Conservation (phyloP, 2,113 vertebrate genomes). For the Oncorhynchus clarkii region DNA sequence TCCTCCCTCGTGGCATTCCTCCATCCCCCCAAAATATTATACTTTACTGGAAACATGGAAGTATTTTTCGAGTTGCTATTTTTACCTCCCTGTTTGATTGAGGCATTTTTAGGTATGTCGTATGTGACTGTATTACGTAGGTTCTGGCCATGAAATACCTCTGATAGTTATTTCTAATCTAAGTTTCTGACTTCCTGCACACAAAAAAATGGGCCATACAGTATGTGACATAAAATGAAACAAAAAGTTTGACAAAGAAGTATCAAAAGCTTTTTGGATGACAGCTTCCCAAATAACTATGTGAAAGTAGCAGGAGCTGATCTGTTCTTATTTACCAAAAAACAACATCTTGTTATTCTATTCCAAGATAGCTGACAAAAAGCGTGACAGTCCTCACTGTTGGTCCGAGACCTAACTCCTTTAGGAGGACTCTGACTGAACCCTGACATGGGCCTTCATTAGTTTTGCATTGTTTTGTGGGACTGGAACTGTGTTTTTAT, state of each 20-base stretch:
- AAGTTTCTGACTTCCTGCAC: background rate
- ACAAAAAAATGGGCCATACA: background rate
- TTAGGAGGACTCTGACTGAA: constrained; percentile 77
- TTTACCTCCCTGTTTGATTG: background rate
- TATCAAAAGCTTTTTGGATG: too few relatives aligned
- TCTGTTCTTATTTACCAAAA: background rate
- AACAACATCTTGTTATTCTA: background rate
- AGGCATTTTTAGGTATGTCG: background rate
- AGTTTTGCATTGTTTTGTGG: constrained; percentile 38
- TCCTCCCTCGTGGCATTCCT: constrained; percentile 35
- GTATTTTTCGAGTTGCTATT: background rate
- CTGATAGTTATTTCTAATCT: background rate
- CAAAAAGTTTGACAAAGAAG: background rate
- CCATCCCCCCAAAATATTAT: constrained; percentile 33
- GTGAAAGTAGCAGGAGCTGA: too few relatives aligned
- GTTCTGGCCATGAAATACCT: background rate
- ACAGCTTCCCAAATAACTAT: too few relatives aligned
- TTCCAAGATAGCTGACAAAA: constrained; percentile 4
- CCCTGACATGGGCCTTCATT: constrained; percentile 65
- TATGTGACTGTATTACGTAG: background rate
- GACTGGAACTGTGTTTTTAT: constrained; percentile 9
- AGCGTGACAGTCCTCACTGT: background rate
- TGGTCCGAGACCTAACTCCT: background rate
- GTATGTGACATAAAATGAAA: background rate
- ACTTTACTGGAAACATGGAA: constrained; percentile 9